phyloP scores from a whole-genome alignment of 2,888 invertebrate genomes.

The Carabus problematicus region DNA sequence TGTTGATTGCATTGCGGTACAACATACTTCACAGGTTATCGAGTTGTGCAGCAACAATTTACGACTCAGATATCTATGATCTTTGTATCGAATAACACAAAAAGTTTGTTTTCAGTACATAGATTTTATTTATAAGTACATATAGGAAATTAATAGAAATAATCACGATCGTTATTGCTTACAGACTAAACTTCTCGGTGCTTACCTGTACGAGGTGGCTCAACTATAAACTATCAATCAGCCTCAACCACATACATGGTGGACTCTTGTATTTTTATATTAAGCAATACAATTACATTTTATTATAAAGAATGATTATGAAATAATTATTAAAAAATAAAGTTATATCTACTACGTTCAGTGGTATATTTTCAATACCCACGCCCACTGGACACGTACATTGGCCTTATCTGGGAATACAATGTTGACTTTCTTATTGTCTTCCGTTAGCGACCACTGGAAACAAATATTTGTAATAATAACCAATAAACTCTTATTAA shows the following conservation, averaged over 20 bases:
- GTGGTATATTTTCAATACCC: constrained; percentile 57
- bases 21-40: background rate
- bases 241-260: background rate
- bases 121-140: constrained; percentile 6
- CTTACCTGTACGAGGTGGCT: constrained; percentile 84
- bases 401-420: constrained; percentile 58
- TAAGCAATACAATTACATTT: background rate
- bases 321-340: background rate
- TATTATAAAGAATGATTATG: constrained; percentile 3
- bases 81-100: background rate
- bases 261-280: too few species aligned
- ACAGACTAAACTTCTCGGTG: constrained; percentile 89
- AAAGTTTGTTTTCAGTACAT: constrained; percentile 1
- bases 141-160: constrained; percentile 6
- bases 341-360: too few species aligned
- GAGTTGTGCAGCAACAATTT: too few species aligned
- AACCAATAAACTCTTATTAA: too few species aligned
- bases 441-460: constrained; percentile 59
- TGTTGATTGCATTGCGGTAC: background rate
- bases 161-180: constrained; percentile 55
- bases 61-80: too few species aligned
- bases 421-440: constrained; percentile 51
- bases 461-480: too few species aligned
- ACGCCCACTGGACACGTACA: constrained; percentile 58
- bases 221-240: constrained; percentile 52